Percentiles rank a stretch among this genome's conserved stretches.
Conservation (phyloP, 1,140 invertebrate species). For the Caenorhabditis latens region DNA sequence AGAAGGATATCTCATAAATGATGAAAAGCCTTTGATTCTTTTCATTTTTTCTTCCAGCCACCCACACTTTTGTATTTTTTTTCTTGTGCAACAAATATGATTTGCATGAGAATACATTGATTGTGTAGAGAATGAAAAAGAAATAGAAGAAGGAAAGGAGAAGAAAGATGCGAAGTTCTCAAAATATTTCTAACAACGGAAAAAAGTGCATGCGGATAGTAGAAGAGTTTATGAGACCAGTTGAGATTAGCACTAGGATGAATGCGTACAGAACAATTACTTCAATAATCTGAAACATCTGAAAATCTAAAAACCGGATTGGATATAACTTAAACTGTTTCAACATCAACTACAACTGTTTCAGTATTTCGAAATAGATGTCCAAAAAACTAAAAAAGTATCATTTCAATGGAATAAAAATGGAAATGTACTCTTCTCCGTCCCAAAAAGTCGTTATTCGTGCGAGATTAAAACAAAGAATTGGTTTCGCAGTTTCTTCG, state of each 20-base stretch:
- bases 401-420: background rate
- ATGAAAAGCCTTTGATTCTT: background rate
- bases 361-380: background rate
- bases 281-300: too few relatives aligned
- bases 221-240: too few relatives aligned
- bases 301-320: too few relatives aligned
- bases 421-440: slow-evolving; percentile 2
- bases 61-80: background rate
- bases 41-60: background rate
- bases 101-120: slow-evolving; percentile 35
- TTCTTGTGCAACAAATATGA: background rate
- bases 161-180: background rate
- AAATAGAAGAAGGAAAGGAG: background rate
- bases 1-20: background rate
- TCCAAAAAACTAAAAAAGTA: background rate
- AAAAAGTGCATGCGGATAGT: too few relatives aligned
- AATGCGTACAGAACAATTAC: too few relatives aligned
- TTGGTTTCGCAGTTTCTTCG: background rate
- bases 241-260: too few relatives aligned
- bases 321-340: background rate
- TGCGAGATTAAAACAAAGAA: background rate
- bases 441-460: slow-evolving; percentile 22
- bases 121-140: background rate
- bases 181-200: background rate
- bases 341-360: too few relatives aligned